Conservation (phyloP, 2,113 vertebrate species). For the Solea senegalensis region DNA sequence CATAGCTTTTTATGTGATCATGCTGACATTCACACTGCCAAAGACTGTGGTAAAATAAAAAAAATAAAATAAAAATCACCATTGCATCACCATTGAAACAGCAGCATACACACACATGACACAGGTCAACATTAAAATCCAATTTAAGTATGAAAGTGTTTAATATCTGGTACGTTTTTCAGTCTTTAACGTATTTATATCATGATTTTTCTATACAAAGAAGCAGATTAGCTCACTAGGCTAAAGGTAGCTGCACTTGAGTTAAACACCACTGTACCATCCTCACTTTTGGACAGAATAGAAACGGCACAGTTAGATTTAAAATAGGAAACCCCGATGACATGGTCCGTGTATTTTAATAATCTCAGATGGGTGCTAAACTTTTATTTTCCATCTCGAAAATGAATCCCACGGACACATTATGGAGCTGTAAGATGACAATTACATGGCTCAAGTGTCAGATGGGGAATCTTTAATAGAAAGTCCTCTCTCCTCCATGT, state of each 20-base stretch:
- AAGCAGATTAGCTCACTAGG: neutral
- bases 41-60: no score
- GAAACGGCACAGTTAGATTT: neutral
- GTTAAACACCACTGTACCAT: neutral
- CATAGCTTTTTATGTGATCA: no score
- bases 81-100: no score
- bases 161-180: no score
- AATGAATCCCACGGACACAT: constrained; percentile 13
- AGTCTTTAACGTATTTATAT: no score
- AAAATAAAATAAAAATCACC: no score
- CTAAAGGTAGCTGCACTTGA: neutral
- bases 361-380: constrained; percentile 11
- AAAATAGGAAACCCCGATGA: neutral
- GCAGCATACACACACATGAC: no score
- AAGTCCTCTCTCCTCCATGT: constrained; percentile 5
- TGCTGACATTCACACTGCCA: no score
- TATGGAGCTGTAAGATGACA: constrained; percentile 26
- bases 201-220: no score
- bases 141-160: no score
- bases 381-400: constrained; percentile 29
- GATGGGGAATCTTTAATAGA: constrained; percentile 24
- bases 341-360: constrained; percentile 35
- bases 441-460: constrained; percentile 37
- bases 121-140: no score
- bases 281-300: neutral